These are phyloP conservation scores for Myiozetetes cayanensis DNA, from an alignment of 2,113 vertebrate genomes.

Conservation along the genomic window DNA sequence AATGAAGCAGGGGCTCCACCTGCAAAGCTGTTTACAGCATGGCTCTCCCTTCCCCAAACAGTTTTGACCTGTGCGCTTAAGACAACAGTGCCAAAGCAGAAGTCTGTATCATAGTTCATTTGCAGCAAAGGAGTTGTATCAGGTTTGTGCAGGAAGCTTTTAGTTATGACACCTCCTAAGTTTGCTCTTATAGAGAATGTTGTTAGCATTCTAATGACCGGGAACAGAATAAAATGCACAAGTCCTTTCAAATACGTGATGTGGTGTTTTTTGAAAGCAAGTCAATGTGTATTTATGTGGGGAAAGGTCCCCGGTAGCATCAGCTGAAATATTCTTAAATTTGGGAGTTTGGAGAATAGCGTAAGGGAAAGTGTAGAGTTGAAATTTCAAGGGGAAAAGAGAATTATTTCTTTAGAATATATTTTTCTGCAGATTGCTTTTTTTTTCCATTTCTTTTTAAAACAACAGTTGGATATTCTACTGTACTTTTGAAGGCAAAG, in stretches of 20 bases:
- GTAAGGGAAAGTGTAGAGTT: not conserved
- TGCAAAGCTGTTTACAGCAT: not conserved
- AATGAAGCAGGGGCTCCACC: not conserved
- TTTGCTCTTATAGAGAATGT: not conserved
- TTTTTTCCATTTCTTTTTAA: fast-evolving
- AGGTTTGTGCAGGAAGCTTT: not conserved
- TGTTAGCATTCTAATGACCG: not conserved
- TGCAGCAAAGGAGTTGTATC: not conserved
- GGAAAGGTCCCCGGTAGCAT: not conserved
- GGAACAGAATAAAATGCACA: not conserved
- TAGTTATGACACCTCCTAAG: not conserved
- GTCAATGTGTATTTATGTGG: not conserved
- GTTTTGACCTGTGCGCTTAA: not conserved
- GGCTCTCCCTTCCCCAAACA: not conserved
- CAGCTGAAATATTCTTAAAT: not conserved
- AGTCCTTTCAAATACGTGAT: not conserved
- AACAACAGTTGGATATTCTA: not conserved
- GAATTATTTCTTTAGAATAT: not conserved
- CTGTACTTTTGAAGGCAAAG: not conserved
- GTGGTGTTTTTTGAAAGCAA: not conserved
- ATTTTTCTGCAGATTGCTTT: not conserved
- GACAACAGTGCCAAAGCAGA: not conserved
- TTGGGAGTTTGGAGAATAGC: not conserved
- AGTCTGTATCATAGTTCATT: not conserved
- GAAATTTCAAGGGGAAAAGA: not conserved